A percentile compares a stretch with the other conserved stretches of the same genome.
These are phyloP conservation scores for Noctilio leporinus DNA, from an alignment of 2,113 vertebrate genomes.

Conservation along the genomic window DNA sequence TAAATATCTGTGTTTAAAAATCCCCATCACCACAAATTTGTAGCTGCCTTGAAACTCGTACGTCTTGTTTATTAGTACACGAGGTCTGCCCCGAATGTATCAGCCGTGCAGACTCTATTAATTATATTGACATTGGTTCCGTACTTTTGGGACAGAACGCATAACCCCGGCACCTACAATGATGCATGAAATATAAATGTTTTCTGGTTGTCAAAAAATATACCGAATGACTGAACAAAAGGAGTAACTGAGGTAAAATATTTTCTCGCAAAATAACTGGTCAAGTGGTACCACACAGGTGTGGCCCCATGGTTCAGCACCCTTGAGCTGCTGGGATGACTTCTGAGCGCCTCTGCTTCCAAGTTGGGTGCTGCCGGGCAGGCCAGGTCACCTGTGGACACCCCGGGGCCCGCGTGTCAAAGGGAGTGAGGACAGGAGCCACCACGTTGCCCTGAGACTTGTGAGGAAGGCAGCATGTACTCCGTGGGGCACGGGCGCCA, in stretches of 20 bases:
- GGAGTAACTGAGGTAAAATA: background rate
- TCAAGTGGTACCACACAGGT: background rate
- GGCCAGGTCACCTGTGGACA: rapidly evolving
- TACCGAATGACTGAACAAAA: background rate
- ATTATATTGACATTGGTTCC: too few species aligned
- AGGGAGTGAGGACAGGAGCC: too few species aligned
- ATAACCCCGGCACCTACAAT: background rate
- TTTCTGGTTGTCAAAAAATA: background rate
- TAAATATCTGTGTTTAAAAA: background rate
- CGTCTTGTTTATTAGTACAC: background rate
- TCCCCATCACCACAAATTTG: background rate
- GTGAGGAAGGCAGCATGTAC: background rate
- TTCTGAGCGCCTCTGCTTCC: background rate
- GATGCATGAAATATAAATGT: background rate
- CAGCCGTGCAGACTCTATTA: too few species aligned
- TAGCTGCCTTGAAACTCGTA: background rate
- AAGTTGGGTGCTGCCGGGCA: background rate
- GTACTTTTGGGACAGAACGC: too few species aligned
- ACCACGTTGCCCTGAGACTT: background rate
- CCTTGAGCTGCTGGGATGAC: background rate
- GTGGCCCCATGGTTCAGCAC: background rate
- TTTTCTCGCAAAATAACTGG: background rate
- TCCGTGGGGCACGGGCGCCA: background rate
- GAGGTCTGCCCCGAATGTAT: too few species aligned
- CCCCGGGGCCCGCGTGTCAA: rapidly evolving